A percentile compares a stretch with the other conserved stretches of the same genome.
These are phyloP conservation scores for Smutsia temminckii DNA, from an alignment of 2,797 vertebrate genomes.

Conservation along the genomic window DNA sequence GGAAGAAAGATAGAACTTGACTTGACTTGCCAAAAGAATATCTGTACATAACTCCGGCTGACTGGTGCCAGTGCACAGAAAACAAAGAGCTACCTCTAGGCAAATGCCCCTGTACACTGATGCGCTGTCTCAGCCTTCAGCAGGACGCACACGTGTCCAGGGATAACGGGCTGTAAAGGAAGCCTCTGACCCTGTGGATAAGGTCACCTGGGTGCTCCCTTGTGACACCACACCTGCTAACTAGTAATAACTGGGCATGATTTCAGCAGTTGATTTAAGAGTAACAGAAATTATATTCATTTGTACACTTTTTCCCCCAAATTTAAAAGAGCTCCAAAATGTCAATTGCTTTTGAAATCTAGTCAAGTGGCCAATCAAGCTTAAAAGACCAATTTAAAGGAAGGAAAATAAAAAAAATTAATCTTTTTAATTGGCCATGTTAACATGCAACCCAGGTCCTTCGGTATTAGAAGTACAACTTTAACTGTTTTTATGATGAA, in stretches of 20 bases:
- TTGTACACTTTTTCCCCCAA: neutral
- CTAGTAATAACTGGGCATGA: neutral
- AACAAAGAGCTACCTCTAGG: neutral
- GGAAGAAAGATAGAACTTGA: slow-evolving; percentile 35
- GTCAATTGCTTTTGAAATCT: neutral
- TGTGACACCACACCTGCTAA: neutral
- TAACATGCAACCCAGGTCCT: neutral
- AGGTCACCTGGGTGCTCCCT: neutral
- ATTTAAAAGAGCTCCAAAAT: neutral
- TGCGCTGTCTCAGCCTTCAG: neutral
- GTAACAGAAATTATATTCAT: neutral
- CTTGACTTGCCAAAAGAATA: slow-evolving; percentile 45
- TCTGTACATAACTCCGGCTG: neutral
- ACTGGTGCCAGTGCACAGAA: neutral
- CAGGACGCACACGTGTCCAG: neutral
- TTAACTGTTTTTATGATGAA: neutral
- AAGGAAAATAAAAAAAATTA: neutral
- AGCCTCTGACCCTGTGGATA: neutral
- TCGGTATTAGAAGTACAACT: neutral
- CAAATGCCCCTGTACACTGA: neutral
- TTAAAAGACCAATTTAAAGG: neutral
- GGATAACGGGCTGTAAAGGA: neutral
- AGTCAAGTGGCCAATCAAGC: neutral
- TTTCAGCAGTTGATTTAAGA: slow-evolving; percentile 14
- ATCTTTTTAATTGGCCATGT: neutral